phyloP scores from a whole-genome alignment of 2,797 vertebrate species.

The Champsocephalus esox region DNA sequence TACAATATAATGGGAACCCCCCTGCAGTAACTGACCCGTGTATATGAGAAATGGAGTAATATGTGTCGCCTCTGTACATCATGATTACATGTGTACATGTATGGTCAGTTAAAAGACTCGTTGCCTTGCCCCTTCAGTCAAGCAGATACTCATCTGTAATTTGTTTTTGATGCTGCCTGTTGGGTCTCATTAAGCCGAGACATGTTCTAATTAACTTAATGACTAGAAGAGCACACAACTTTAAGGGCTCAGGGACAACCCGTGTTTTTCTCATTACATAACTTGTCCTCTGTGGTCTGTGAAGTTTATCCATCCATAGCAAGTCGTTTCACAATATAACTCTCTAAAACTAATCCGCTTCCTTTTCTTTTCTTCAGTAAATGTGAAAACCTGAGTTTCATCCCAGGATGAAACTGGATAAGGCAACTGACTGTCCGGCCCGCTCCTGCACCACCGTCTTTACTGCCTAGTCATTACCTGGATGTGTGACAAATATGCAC shows the following conservation, averaged over 20 bases:
- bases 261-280: constrained; percentile 59
- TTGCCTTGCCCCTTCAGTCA: constrained; percentile 2
- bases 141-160: constrained; percentile 24
- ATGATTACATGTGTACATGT: background rate
- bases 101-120: constrained; percentile 29
- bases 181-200: constrained; percentile 67
- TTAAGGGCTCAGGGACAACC: constrained; percentile 48
- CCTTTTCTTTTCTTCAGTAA: constrained; percentile 82
- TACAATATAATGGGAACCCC: no score
- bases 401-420: constrained; percentile 74
- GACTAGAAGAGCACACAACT: constrained; percentile 41
- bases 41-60: constrained; percentile 16
- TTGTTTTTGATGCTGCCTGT: constrained; percentile 47
- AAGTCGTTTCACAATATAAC: constrained; percentile 46
- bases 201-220: constrained; percentile 61
- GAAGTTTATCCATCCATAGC: constrained; percentile 62
- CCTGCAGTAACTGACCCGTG: no score
- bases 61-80: constrained; percentile 17
- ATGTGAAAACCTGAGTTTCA: constrained; percentile 86
- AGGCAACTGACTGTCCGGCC: constrained; percentile 67
- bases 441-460: constrained; percentile 71
- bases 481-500: constrained; percentile 76
- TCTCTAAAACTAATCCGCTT: constrained; percentile 68
- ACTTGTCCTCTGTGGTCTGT: constrained; percentile 67
- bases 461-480: constrained; percentile 76